Conservation (phyloP, 2,797 vertebrate species). For the Triplophysa yarkandensis region DNA sequence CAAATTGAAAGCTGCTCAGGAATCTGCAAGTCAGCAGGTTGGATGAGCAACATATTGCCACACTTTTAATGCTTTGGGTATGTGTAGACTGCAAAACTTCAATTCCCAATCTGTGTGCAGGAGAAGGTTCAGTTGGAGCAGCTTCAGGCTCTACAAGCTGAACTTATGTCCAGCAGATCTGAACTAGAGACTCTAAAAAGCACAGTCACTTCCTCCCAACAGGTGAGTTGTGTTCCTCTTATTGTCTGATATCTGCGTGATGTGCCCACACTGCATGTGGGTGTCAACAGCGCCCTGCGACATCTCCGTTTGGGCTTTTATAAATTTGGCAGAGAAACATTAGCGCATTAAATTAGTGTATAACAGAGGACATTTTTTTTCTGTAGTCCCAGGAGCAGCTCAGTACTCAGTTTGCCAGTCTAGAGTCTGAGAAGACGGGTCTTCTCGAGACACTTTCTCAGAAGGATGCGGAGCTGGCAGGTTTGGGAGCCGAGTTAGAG, state of each 20-base stretch:
- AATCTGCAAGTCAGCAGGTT: slow-evolving; percentile 84
- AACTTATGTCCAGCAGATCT: slow-evolving; percentile 81
- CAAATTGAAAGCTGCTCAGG: slow-evolving; percentile 82
- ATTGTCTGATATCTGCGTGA: slow-evolving; percentile 6
- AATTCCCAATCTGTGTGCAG: slow-evolving; percentile 66
- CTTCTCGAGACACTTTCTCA: slow-evolving; percentile 68
- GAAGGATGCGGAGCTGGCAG: slow-evolving; percentile 69
- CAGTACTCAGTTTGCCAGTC: slow-evolving; percentile 63
- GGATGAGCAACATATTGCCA: slow-evolving; percentile 46
- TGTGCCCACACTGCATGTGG: slow-evolving; percentile 17
- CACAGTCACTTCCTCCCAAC: slow-evolving; percentile 75
- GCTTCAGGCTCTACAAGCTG: slow-evolving; percentile 83
- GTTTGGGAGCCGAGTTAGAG: slow-evolving; percentile 74
- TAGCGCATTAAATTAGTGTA: no score
- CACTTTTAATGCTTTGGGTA: slow-evolving; percentile 18
- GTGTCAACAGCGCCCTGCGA: slow-evolving; percentile 25
- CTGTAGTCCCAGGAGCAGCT: slow-evolving; percentile 74
- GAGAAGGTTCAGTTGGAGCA: slow-evolving; percentile 85
- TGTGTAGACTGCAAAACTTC: slow-evolving; percentile 29
- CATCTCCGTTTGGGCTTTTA: no score
- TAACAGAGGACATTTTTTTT: fast-evolving
- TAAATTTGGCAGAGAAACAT: no score
- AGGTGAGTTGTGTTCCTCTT: slow-evolving; percentile 76
- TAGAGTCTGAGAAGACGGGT: slow-evolving; percentile 78
- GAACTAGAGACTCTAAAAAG: slow-evolving; percentile 82